These are phyloP conservation scores for Porites lutea DNA, from an alignment of 64 coral and sea anemone genomes.

Conservation along the genomic window DNA sequence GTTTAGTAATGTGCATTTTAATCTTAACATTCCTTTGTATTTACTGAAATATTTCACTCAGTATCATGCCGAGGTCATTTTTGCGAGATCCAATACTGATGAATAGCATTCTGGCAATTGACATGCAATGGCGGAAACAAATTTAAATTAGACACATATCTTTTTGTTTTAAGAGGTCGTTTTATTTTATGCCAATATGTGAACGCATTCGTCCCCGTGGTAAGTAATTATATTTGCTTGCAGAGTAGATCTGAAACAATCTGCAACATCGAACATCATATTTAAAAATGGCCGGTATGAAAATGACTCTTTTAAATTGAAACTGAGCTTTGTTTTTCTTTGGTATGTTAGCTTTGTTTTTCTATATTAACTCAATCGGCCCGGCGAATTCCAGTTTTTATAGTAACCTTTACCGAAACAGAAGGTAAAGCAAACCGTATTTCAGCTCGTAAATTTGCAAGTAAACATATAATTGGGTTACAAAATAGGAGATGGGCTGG, in stretches of 20 bases:
- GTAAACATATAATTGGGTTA: neutral
- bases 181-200: neutral
- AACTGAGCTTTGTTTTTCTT: too few species aligned
- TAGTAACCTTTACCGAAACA: too few species aligned
- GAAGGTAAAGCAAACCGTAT: too few species aligned
- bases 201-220: neutral
- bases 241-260: neutral
- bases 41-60: neutral
- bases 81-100: neutral
- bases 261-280: neutral
- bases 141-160: slow-evolving; percentile 1
- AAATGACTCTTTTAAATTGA: neutral
- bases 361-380: too few species aligned
- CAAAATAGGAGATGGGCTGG: neutral
- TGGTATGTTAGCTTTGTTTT: too few species aligned
- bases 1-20: too few species aligned
- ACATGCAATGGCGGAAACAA: neutral
- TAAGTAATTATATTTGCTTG: neutral
- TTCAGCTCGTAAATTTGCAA: neutral
- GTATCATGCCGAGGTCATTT: neutral
- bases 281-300: neutral
- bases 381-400: too few species aligned
- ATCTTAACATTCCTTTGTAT: neutral
- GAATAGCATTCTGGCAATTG: neutral
- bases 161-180: neutral